Evolutionary conservation across 1,140 invertebrate genomes (phyloP).

Genomic region (Drosophila varians): DNA sequence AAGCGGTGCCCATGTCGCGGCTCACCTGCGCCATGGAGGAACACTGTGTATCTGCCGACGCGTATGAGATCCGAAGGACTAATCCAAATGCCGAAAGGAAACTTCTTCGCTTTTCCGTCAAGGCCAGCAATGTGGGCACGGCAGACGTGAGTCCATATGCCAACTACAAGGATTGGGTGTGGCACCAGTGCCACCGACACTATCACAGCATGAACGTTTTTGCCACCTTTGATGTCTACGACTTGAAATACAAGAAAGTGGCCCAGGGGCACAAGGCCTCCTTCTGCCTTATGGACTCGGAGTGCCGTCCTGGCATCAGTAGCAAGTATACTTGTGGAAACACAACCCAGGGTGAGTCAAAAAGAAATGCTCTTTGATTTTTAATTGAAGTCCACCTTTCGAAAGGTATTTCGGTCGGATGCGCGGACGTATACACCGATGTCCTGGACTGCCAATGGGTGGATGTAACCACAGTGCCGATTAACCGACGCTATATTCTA

Average conservation of each 20-base stretch:
- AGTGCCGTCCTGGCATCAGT: constrained; percentile 90
- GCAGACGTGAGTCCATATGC: constrained; percentile 94
- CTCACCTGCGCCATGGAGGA: constrained; percentile 98
- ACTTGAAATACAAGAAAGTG: constrained; percentile 88
- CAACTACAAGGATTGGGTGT: constrained; percentile 96
- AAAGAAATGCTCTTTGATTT: constrained; percentile 27
- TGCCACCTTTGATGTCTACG: constrained; percentile 96
- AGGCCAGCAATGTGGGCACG: constrained; percentile 94
- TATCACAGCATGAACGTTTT: constrained; percentile 99
- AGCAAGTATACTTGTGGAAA: constrained; percentile 93
- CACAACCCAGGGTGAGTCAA: constrained; percentile 90
- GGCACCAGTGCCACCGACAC: constrained; percentile 98
- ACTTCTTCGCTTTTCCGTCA: constrained; percentile 85
- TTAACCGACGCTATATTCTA: constrained; percentile 91
- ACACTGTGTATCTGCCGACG: constrained; percentile 93
- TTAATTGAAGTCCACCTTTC: constrained; percentile 23
- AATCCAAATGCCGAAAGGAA: constrained; percentile 59
- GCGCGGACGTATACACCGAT: constrained; percentile 95
- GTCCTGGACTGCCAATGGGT: constrained; percentile 99
- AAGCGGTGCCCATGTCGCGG: constrained; percentile 91
- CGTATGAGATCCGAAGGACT: constrained; percentile 88
- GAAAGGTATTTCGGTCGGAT: constrained; percentile 95
- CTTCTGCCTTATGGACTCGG: constrained; percentile 97
- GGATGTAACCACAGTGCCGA: constrained; percentile 94
- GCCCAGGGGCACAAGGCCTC: constrained; percentile 98